phyloP scores from a whole-genome alignment of 2,797 vertebrate species.

The Myiothlypis chrysogaster region DNA sequence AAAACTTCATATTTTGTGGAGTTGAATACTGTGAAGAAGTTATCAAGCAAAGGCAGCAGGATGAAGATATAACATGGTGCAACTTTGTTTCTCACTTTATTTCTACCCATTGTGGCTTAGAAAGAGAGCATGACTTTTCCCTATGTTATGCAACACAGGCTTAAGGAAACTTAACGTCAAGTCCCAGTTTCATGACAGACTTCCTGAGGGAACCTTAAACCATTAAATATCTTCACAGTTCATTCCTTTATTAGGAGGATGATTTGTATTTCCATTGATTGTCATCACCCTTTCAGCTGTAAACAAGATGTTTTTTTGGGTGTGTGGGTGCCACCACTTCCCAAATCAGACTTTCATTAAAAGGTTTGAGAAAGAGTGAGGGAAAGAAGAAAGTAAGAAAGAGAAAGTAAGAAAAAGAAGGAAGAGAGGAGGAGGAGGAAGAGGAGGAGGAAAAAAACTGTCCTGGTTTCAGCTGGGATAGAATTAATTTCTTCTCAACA shows the following conservation, averaged over 20 bases:
- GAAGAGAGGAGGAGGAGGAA: too few species aligned
- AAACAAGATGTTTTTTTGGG: background rate
- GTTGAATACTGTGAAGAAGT: background rate
- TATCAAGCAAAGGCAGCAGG: background rate
- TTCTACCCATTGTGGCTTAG: background rate
- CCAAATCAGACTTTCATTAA: background rate
- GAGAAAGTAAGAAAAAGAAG: background rate
- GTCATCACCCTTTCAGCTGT: background rate
- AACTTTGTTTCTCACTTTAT: background rate
- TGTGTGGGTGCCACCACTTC: background rate
- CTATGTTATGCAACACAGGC: accelerated
- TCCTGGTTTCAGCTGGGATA: background rate
- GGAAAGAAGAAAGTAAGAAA: background rate
- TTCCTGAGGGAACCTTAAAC: background rate
- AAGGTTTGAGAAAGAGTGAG: background rate
- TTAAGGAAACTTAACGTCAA: background rate
- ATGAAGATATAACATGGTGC: background rate
- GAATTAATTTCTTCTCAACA: background rate
- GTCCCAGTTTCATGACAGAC: background rate
- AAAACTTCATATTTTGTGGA: background rate
- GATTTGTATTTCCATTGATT: background rate
- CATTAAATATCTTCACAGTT: background rate
- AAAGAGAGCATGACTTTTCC: background rate
- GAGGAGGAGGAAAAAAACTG: background rate
- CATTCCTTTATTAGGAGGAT: background rate